phyloP scores from a whole-genome alignment of 2,888 invertebrate genomes.

The Leptura quadrifasciata region DNA sequence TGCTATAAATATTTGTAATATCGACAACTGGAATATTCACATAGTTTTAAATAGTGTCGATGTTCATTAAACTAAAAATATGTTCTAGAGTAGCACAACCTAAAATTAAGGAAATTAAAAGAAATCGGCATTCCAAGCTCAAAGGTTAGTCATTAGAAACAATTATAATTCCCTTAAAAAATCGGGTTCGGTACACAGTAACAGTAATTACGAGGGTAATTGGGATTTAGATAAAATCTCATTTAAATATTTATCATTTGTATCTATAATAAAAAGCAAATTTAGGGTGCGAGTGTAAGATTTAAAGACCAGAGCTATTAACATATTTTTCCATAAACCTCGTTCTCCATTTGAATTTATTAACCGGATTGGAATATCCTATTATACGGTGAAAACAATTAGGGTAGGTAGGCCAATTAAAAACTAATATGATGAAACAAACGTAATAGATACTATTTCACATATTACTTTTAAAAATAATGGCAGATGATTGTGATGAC shows the following conservation, averaged over 20 bases:
- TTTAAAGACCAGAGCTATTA: constrained; percentile 15
- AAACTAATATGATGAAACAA: not conserved
- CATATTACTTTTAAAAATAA: no score
- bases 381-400: not conserved
- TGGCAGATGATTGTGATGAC: no score
- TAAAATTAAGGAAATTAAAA: not conserved
- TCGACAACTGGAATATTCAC: no score
- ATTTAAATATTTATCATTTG: constrained; percentile 29
- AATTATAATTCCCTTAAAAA: not conserved
- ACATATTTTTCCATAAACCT: constrained; percentile 29
- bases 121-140: not conserved
- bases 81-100: not conserved
- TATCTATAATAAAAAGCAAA: constrained; percentile 23
- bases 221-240: constrained; percentile 16
- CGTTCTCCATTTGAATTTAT: constrained; percentile 12
- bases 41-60: no score
- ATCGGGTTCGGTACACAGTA: not conserved
- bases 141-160: not conserved
- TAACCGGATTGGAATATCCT: constrained; percentile 2
- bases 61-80: not conserved
- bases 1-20: no score
- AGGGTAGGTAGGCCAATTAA: not conserved
- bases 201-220: constrained; percentile 30
- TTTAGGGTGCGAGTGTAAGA: constrained; percentile 14
- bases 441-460: no score